Percentiles rank a stretch among this genome's conserved stretches.
Evolutionary conservation across 2,113 vertebrate genomes (phyloP).

Genomic region (Ornithorhynchus anatinus): DNA sequence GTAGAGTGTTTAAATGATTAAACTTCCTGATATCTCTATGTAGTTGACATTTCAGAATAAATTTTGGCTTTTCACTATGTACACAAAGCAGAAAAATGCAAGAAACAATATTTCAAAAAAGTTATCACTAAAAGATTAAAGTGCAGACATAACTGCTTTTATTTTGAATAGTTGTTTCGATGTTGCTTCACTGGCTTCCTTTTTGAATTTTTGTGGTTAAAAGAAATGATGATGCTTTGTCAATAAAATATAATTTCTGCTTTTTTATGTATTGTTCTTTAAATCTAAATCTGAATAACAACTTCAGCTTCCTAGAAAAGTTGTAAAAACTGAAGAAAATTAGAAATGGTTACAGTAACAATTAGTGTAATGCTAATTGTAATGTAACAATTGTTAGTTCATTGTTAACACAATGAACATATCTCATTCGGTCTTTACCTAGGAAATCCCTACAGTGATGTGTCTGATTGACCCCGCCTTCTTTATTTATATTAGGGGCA

Average conservation of each 20-base stretch:
- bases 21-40: not conserved
- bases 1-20: not conserved
- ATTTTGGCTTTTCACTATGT: slow-evolving; percentile 21
- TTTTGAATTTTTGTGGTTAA: slow-evolving; percentile 60
- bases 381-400: no score
- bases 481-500: no score
- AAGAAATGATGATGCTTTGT: slow-evolving; percentile 38
- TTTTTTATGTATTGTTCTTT: slow-evolving; percentile 35
- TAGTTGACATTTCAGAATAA: slow-evolving; percentile 12
- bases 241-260: slow-evolving; percentile 36
- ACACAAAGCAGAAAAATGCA: slow-evolving; percentile 40
- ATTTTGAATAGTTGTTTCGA: slow-evolving; percentile 40
- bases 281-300: slow-evolving; percentile 24
- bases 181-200: slow-evolving; percentile 46
- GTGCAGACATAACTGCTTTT: slow-evolving; percentile 36
- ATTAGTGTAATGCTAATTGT: no score
- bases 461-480: slow-evolving; percentile 39
- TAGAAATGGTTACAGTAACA: no score
- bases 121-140: slow-evolving; percentile 48
- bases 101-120: slow-evolving; percentile 21
- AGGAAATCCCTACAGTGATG: slow-evolving; percentile 34
- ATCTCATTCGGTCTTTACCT: slow-evolving; percentile 67
- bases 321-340: slow-evolving; percentile 9
- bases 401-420: slow-evolving; percentile 66
- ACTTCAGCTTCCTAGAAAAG: slow-evolving; percentile 38